A percentile compares a stretch with the other conserved stretches of the same genome.
These are phyloP conservation scores for Tetrao urogallus DNA, from an alignment of 2,113 vertebrate species.

Conservation along the genomic window DNA sequence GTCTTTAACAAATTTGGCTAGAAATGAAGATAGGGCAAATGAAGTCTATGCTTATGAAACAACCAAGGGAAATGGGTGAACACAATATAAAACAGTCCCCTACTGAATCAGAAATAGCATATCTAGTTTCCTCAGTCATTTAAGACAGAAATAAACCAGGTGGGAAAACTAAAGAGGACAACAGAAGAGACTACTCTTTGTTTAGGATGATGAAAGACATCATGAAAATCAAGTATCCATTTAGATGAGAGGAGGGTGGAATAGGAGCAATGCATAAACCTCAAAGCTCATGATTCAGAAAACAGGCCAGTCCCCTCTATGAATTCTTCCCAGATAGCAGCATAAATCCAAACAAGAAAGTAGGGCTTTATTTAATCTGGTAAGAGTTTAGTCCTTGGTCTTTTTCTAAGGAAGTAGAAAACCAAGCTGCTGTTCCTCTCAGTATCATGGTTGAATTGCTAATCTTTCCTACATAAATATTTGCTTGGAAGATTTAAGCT, in stretches of 20 bases:
- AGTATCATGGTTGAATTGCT: neutral
- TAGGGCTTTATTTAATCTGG: neutral
- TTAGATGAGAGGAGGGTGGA: neutral
- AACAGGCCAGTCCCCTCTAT: conserved; percentile 16
- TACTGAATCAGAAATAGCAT: conserved; percentile 33
- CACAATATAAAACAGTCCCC: neutral
- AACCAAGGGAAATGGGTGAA: neutral
- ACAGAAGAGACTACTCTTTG: conserved; percentile 47
- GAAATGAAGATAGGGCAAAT: neutral
- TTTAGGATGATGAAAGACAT: conserved; percentile 56
- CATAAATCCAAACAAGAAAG: conserved; percentile 24
- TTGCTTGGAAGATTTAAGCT: conserved; percentile 30
- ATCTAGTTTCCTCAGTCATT: conserved; percentile 17
- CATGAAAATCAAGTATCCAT: conserved; percentile 19
- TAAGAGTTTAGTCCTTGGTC: neutral
- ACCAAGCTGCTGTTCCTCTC: neutral
- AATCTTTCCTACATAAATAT: conserved; percentile 28
- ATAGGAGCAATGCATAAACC: neutral
- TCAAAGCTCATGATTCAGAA: conserved; percentile 36
- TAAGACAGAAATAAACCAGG: conserved; percentile 36
- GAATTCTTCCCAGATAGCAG: conserved; percentile 45
- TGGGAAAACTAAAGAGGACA: conserved; percentile 43
- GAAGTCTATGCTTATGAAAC: conserved; percentile 13
- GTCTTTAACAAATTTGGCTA: neutral
- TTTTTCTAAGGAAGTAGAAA: conserved; percentile 34